Evolutionary conservation across 2,797 vertebrate genomes (phyloP).

Genomic region (Bufotes viridis): DNA sequence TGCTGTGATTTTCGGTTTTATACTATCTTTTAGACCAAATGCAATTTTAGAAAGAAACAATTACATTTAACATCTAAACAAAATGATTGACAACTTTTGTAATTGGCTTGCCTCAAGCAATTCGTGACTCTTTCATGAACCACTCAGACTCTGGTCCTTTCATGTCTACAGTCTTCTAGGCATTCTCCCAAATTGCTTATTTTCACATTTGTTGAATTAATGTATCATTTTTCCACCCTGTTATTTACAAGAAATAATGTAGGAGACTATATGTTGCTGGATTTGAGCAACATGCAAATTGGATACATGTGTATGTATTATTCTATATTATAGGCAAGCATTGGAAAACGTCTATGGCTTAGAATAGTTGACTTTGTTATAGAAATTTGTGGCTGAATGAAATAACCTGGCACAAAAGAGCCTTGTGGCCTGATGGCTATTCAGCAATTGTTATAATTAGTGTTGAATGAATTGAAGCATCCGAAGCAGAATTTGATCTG

Average conservation of each 20-base stretch:
- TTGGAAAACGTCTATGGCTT: background rate
- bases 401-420: too few relatives aligned
- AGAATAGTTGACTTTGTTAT: background rate
- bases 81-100: slow-evolving; percentile 22
- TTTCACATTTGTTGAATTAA: background rate
- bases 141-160: background rate
- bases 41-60: slow-evolving; percentile 1
- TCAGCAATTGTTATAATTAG: too few relatives aligned
- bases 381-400: too few relatives aligned
- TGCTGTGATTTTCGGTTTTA: background rate
- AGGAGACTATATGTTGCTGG: background rate
- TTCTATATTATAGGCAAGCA: background rate
- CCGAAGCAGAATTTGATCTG: too few relatives aligned
- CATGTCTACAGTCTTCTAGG: slow-evolving; percentile 11
- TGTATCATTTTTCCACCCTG: background rate
- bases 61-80: slow-evolving; percentile 21
- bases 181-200: slow-evolving; percentile 12
- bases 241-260: background rate
- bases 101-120: slow-evolving; percentile 29
- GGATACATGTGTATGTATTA: background rate
- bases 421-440: too few relatives aligned
- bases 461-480: too few relatives aligned
- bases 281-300: background rate
- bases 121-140: slow-evolving; percentile 35
- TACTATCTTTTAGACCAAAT: background rate